Evolutionary conservation across 2,888 invertebrate genomes (phyloP).

Genomic region (Eurytoma californica): DNA sequence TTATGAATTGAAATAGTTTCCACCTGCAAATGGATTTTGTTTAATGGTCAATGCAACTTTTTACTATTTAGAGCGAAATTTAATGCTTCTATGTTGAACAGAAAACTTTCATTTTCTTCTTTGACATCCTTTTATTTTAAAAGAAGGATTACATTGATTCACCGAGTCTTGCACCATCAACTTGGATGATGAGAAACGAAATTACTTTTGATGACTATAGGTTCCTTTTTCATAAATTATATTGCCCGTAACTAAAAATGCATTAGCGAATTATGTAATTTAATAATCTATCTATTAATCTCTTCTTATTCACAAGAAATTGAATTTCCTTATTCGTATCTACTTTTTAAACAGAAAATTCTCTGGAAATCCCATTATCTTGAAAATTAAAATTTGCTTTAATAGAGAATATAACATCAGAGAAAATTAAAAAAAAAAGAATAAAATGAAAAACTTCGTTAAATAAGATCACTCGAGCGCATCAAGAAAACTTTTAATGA

Average conservation of each 20-base stretch:
- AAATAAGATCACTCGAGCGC: no score
- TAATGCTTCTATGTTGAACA: conserved; percentile 19
- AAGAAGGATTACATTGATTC: conserved; percentile 45
- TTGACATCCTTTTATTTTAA: conserved; percentile 35
- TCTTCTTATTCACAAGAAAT: no score
- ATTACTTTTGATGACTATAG: conserved; percentile 31
- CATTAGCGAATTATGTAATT: conserved; percentile 8
- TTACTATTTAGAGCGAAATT: conserved; percentile 11
- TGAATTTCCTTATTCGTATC: no score
- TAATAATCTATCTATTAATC: no score
- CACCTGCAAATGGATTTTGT: not conserved
- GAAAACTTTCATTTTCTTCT: conserved; percentile 44
- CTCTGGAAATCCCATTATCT: no score
- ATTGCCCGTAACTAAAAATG: conserved; percentile 42
- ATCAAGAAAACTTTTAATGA: no score
- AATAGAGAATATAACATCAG: no score
- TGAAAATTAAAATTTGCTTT: no score
- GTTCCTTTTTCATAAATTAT: conserved; percentile 35
- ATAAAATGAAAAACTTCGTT: no score
- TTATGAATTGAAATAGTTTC: not conserved
- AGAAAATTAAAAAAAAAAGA: no score
- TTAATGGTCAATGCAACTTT: conserved; percentile 2
- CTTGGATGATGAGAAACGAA: conserved; percentile 50
- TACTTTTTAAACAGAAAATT: no score
- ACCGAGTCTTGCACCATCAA: conserved; percentile 24